phyloP scores from a whole-genome alignment of 2,113 vertebrate species.

The Forbesichthys papilliferus region DNA sequence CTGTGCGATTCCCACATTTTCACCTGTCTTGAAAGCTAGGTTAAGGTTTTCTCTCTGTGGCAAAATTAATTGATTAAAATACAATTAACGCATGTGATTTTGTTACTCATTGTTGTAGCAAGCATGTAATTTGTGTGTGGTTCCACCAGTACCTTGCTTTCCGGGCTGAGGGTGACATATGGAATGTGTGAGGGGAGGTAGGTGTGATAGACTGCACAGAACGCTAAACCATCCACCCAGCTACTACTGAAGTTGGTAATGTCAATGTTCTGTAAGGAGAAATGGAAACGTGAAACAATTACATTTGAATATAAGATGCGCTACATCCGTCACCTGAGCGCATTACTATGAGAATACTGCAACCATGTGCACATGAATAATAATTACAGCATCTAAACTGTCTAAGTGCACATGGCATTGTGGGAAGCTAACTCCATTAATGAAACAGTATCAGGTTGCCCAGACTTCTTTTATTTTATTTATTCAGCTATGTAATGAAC shows the following conservation, averaged over 20 bases:
- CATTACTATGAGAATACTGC: neutral
- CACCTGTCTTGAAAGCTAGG: conserved; percentile 77
- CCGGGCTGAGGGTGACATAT: conserved; percentile 68
- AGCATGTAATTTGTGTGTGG: neutral
- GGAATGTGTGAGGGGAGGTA: conserved; percentile 80
- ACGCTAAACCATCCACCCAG: conserved; percentile 80
- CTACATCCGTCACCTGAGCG: too few relatives aligned
- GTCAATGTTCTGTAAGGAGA: conserved; percentile 74
- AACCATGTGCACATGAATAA: neutral
- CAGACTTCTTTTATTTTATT: too few relatives aligned
- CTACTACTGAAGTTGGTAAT: conserved; percentile 85
- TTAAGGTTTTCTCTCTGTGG: conserved; percentile 75
- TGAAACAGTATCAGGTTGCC: too few relatives aligned
- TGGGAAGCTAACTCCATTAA: too few relatives aligned
- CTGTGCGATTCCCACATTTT: conserved; percentile 66
- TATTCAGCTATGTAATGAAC: too few relatives aligned
- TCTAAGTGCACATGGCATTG: too few relatives aligned
- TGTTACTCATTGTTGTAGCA: neutral
- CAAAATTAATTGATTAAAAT: neutral
- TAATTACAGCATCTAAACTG: too few relatives aligned
- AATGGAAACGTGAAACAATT: neutral
- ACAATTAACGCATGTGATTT: neutral
- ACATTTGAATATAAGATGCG: neutral
- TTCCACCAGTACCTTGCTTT: conserved; percentile 70
- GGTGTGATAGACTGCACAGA: conserved; percentile 79